Evolutionary conservation across 2,113 vertebrate species (phyloP), one percentile per base, ranked within the genome.

Genomic region (Phalacrocorax pelagicus): DNA sequence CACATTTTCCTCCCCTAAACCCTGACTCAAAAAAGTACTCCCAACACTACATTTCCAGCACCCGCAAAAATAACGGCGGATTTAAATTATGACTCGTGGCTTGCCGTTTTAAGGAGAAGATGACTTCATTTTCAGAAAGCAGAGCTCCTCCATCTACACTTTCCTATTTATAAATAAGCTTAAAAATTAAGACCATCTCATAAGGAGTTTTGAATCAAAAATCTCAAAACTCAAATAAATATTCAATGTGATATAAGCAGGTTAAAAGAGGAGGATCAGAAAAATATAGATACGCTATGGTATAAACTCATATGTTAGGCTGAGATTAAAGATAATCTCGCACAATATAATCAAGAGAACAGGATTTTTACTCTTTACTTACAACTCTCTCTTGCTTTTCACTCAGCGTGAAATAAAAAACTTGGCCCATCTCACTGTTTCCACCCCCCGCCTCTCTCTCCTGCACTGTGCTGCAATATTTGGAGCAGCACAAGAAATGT

Each of bases 271-370:
- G 0, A 72, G 5, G 12, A 52, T 10, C 4, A 6, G 5, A 8
- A 67, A 75, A 63, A 67, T 0, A 72, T 2, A 65, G 46, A 59
- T 5, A 44, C 0, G 0, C 2, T n/a, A 2, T 0, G 1, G 6
- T 26, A 63, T 18, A 38, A 88, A 57, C 20, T 47, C 5, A 0
- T n/a, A 20, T 59, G 12, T 79, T 19, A 8, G 7, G 11, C 2
- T 7, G 15, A 26, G 9, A 62, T 22, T 19, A 74, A 55, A 62
- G 7, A 19, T 14, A 18, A 24, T 21, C 57, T 49, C 15, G 47
- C 15, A 30, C 0, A 2, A 24, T 7, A 54, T 4, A 5, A 30
- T 11, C 9, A 32, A 20, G 15, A 17, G 7, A 77, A 34, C 3
- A 15, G 3, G 7, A 74, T 30, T 81, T 65, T 86, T 55, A 42